Conservation (phyloP, 2,797 vertebrate genomes). For the Aldrovandia affinis region DNA sequence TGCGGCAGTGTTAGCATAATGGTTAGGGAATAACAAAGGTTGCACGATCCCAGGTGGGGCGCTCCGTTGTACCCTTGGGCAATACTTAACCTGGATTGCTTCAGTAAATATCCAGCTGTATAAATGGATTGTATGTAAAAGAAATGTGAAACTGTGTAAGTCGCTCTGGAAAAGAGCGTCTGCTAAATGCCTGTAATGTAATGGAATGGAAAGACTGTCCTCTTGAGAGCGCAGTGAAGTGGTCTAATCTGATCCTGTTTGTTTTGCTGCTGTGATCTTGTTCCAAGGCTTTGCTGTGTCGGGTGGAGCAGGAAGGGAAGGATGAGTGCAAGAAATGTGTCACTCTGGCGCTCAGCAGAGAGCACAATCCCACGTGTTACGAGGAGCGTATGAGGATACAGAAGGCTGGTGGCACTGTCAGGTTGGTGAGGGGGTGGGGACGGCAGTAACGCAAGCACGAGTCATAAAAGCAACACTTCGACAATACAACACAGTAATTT, state of each 20-base stretch:
- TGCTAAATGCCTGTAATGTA: too few relatives aligned
- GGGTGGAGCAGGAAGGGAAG: constrained; percentile 76
- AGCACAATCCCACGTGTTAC: constrained; percentile 94
- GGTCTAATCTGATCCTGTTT: neutral
- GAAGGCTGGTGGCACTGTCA: constrained; percentile 91
- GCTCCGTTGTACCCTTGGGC: too few relatives aligned
- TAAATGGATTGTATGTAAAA: too few relatives aligned
- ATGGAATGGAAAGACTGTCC: too few relatives aligned
- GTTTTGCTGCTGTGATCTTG: constrained; percentile 4
- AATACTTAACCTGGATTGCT: too few relatives aligned
- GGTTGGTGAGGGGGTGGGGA: constrained; percentile 68
- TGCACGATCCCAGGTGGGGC: too few relatives aligned
- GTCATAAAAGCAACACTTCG: neutral
- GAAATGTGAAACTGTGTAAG: too few relatives aligned
- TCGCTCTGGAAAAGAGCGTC: too few relatives aligned
- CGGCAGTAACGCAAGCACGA: neutral
- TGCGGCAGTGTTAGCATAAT: too few relatives aligned
- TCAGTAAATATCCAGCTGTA: too few relatives aligned
- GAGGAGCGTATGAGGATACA: constrained; percentile 97
- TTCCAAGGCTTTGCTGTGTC: constrained; percentile 87
- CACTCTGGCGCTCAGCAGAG: constrained; percentile 88
- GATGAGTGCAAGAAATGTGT: constrained; percentile 71
- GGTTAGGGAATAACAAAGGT: too few relatives aligned
- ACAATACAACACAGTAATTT: too few relatives aligned
- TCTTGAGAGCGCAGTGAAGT: neutral